These are phyloP conservation scores for Sinella curviseta DNA, from an alignment of 1,140 invertebrate species.

Conservation along the genomic window DNA sequence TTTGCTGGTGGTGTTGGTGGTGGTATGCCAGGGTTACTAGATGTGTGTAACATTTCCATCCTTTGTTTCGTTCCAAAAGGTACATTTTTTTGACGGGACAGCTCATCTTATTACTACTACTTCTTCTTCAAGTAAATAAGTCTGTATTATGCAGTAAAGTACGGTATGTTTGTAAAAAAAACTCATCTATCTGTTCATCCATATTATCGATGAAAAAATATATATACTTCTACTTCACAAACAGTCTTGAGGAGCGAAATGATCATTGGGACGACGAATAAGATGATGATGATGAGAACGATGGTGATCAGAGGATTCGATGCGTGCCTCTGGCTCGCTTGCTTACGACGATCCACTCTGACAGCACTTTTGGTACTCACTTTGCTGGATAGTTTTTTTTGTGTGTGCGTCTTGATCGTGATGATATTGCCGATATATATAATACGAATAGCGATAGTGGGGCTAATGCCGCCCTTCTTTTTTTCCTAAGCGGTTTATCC, in stretches of 20 bases:
- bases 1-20: no score
- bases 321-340: neutral
- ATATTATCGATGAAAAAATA: conserved; percentile 1
- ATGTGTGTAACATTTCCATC: no score
- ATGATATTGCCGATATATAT: neutral
- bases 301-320: no score
- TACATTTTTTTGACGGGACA: no score
- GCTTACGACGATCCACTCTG: neutral
- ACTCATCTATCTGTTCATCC: neutral
- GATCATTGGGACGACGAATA: no score
- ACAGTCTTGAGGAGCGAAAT: no score
- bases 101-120: no score
- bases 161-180: neutral
- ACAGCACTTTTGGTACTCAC: neutral
- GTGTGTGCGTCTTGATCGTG: neutral
- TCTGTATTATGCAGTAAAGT: neutral
- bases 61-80: neutral
- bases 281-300: neutral
- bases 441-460: neutral
- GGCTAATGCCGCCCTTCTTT: conserved; percentile 5
- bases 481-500: no score
- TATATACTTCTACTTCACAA: no score
- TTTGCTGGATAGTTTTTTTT: neutral
- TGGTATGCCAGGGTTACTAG: no score
- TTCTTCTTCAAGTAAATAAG: neutral